Conservation (phyloP, 2,113 vertebrate genomes). For the Australoheros scitulus region DNA sequence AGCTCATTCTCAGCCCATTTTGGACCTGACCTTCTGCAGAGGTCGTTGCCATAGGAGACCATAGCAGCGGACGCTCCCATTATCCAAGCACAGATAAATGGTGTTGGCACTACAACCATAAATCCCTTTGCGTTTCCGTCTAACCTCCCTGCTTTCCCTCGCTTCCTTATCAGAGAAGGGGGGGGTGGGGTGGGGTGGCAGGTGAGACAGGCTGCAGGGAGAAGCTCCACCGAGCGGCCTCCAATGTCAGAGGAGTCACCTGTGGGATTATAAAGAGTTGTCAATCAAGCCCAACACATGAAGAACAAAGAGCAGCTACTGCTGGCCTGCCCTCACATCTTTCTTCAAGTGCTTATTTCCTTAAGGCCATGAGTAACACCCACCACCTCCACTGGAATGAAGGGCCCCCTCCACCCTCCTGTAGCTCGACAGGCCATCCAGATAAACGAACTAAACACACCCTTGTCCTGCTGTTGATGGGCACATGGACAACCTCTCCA, state of each 20-base stretch:
- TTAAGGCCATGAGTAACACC: slow-evolving; percentile 7
- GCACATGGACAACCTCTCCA: slow-evolving; percentile 48
- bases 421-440: slow-evolving; percentile 39
- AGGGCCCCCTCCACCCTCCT: slow-evolving; percentile 27
- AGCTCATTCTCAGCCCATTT: slow-evolving; percentile 64
- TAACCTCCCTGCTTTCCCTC: slow-evolving; percentile 20
- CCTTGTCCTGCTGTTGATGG: slow-evolving; percentile 52
- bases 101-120: slow-evolving; percentile 45
- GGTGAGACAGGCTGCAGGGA: slow-evolving; percentile 20
- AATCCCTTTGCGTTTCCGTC: slow-evolving; percentile 30
- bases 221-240: slow-evolving; percentile 30
- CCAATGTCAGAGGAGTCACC: slow-evolving; percentile 37
- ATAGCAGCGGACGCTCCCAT: slow-evolving; percentile 43
- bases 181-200: not conserved
- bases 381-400: slow-evolving; percentile 34
- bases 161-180: slow-evolving; percentile 36
- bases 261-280: slow-evolving; percentile 30
- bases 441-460: slow-evolving; percentile 61
- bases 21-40: slow-evolving; percentile 68
- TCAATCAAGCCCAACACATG: slow-evolving; percentile 59
- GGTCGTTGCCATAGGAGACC: slow-evolving; percentile 71
- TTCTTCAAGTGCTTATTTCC: slow-evolving; percentile 50
- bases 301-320: slow-evolving; percentile 19
- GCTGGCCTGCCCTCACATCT: slow-evolving; percentile 23
- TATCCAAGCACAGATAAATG: slow-evolving; percentile 65